phyloP scores from a whole-genome alignment of 2,113 vertebrate species.

The Glaucomys volans region DNA sequence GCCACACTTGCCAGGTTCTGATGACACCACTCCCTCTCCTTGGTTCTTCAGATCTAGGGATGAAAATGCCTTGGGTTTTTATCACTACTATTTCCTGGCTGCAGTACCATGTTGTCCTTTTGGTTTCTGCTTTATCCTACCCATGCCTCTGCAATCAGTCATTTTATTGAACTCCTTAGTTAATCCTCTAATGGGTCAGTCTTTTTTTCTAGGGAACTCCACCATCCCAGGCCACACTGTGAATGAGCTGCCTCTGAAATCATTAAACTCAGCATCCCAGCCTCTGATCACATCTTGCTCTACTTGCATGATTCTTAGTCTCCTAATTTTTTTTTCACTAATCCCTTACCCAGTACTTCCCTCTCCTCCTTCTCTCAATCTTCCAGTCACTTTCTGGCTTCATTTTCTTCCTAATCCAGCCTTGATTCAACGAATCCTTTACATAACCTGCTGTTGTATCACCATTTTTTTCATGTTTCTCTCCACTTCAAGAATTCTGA shows the following conservation, averaged over 20 bases:
- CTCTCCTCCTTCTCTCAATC: background rate
- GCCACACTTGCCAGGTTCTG: background rate
- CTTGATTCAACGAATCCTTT: background rate
- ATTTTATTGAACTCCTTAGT: background rate
- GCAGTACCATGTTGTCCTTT: background rate
- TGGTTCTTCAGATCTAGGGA: background rate
- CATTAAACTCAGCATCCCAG: background rate
- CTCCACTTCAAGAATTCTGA: slow-evolving; percentile 2
- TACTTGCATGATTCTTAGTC: background rate
- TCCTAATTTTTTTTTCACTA: background rate
- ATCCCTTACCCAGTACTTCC: background rate
- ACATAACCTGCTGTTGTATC: background rate
- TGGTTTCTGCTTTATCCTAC: background rate
- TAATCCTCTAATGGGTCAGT: background rate
- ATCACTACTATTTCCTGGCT: background rate
- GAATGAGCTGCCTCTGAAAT: background rate
- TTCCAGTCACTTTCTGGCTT: background rate
- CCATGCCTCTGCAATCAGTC: background rate
- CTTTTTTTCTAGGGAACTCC: background rate
- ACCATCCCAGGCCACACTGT: background rate
- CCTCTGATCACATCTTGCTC: background rate
- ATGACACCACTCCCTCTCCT: background rate
- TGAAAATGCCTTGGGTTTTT: background rate
- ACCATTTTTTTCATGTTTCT: background rate
- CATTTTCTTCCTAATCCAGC: background rate